phyloP scores from a whole-genome alignment of 2,797 vertebrate genomes.

The Zenarchopterus dispar region DNA sequence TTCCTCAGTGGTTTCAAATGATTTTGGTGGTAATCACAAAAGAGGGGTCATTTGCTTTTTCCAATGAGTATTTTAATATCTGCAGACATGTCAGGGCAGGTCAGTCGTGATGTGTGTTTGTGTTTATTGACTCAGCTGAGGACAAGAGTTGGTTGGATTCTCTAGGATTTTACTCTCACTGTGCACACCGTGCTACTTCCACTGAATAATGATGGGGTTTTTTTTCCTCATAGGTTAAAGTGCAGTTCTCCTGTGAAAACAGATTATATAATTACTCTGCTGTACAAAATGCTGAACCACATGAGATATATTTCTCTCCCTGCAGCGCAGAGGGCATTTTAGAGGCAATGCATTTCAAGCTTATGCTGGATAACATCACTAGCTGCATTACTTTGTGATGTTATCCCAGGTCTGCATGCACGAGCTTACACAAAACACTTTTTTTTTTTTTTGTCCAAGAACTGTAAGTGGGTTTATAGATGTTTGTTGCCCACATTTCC shows the following conservation, averaged over 20 bases:
- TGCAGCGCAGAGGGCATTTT: conserved; percentile 68
- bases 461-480: conserved; percentile 25
- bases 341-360: conserved; percentile 64
- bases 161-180: conserved; percentile 37
- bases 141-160: conserved; percentile 73
- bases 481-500: conserved; percentile 17
- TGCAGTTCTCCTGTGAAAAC: conserved; percentile 53
- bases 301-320: conserved; percentile 57
- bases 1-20: conserved; percentile 57
- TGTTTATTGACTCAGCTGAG: conserved; percentile 34
- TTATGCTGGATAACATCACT: conserved; percentile 76
- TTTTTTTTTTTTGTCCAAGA: conserved; percentile 49
- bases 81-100: conserved; percentile 11
- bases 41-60: conserved; percentile 38
- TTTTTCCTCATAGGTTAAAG: conserved; percentile 53
- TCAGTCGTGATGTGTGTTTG: conserved; percentile 45
- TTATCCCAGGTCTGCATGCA: conserved; percentile 79
- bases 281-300: conserved; percentile 43
- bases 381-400: conserved; percentile 81
- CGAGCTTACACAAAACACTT: conserved; percentile 64
- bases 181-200: conserved; percentile 41
- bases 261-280: conserved; percentile 44
- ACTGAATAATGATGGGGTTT: conserved; percentile 65
- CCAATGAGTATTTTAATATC: conserved; percentile 38
- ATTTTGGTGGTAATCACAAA: conserved; percentile 55